These are phyloP conservation scores for Thinocorus orbignyianus DNA, from an alignment of 2,113 vertebrate genomes.

Conservation along the genomic window DNA sequence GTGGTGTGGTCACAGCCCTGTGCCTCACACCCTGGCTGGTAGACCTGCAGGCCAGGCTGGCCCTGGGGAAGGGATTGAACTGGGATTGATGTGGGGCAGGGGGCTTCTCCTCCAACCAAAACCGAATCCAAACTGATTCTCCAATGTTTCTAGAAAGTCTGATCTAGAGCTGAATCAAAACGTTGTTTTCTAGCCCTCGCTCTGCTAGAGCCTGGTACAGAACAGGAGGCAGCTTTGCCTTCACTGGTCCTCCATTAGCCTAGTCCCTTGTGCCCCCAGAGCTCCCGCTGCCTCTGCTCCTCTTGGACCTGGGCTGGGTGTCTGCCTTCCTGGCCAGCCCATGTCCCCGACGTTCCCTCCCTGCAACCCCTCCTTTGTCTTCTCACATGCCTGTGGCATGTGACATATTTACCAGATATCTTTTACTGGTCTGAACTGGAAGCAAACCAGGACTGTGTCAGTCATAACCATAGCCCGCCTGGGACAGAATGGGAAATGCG, in stretches of 20 bases:
- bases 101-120: neutral
- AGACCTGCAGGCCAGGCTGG: neutral
- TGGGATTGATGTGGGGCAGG: too few species aligned
- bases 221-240: neutral
- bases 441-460: neutral
- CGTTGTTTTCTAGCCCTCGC: neutral
- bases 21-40: rapidly evolving
- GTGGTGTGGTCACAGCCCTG: neutral
- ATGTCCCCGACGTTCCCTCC: neutral
- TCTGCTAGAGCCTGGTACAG: neutral
- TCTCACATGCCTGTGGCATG: neutral
- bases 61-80: neutral
- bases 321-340: neutral
- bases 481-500: neutral
- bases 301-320: neutral
- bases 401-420: neutral
- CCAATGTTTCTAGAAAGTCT: neutral
- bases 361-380: neutral
- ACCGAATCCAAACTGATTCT: neutral
- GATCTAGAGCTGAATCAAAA: neutral
- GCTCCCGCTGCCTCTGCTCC: neutral
- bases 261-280: neutral
- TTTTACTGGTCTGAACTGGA: conserved; percentile 12
- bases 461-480: neutral
- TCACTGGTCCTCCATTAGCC: rapidly evolving